Percentiles rank a stretch among this genome's conserved stretches.
Conservation (phyloP, 2,113 vertebrate genomes). For the Benitochromis conjunctus region DNA sequence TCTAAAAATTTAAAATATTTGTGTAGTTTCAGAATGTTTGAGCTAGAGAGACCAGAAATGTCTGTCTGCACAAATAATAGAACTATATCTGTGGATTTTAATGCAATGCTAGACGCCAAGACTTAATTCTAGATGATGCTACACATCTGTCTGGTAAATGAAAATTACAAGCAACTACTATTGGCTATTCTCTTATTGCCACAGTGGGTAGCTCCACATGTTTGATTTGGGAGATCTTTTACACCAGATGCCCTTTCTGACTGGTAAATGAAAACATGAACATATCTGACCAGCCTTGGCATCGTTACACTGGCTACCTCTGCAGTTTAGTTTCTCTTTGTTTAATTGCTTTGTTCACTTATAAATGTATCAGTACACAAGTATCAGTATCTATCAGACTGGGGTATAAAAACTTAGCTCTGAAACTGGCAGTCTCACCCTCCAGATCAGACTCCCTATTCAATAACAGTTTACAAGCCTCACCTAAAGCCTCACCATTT, state of each 20-base stretch:
- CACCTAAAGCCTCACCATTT: fast-evolving
- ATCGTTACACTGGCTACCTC: not conserved
- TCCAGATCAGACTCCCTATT: not conserved
- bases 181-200: not conserved
- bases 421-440: not conserved
- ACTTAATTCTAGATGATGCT: not conserved
- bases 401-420: not conserved
- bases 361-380: not conserved
- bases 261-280: not conserved
- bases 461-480: not conserved
- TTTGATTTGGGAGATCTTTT: not conserved
- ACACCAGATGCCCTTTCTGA: not conserved
- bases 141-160: not conserved
- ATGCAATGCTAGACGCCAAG: fast-evolving
- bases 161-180: not conserved
- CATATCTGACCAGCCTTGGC: not conserved
- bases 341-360: not conserved
- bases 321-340: not conserved
- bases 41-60: not conserved
- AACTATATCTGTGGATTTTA: not conserved
- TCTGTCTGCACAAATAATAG: not conserved
- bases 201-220: not conserved
- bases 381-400: not conserved
- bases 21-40: not conserved
- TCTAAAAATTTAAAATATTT: not conserved